Conservation (phyloP, 2,797 vertebrate species). For the Bradypodion ventrale region DNA sequence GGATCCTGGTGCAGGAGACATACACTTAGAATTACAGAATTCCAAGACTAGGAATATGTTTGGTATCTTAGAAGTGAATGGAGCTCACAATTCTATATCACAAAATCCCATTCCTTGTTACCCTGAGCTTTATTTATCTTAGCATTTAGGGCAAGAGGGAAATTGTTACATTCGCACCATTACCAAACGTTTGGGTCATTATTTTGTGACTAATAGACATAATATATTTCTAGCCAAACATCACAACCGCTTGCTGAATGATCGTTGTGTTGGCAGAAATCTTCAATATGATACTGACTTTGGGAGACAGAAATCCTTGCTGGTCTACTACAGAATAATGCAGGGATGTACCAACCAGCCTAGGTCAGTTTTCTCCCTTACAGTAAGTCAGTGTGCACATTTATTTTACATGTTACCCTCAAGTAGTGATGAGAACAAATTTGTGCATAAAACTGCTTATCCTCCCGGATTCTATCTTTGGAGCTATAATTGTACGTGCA, state of each 20-base stretch:
- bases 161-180: not conserved
- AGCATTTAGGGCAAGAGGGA: not conserved
- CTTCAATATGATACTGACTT: too few species aligned
- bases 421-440: not conserved
- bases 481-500: not conserved
- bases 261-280: too few species aligned
- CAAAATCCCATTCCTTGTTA: not conserved
- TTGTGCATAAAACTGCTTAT: not conserved
- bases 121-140: not conserved
- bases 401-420: not conserved
- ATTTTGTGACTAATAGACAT: too few species aligned
- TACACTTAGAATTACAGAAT: not conserved
- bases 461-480: not conserved
- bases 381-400: too few species aligned
- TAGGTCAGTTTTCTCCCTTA: not conserved
- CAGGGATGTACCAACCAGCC: not conserved
- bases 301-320: not conserved
- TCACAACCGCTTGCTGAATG: too few species aligned
- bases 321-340: not conserved
- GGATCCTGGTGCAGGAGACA: not conserved
- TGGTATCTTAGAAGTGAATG: not conserved
- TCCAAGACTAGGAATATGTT: not conserved
- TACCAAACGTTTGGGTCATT: not conserved
- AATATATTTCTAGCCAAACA: too few species aligned
- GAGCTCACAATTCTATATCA: not conserved